These are phyloP conservation scores for Athene noctua DNA, from an alignment of 2,113 vertebrate genomes.

Conservation along the genomic window DNA sequence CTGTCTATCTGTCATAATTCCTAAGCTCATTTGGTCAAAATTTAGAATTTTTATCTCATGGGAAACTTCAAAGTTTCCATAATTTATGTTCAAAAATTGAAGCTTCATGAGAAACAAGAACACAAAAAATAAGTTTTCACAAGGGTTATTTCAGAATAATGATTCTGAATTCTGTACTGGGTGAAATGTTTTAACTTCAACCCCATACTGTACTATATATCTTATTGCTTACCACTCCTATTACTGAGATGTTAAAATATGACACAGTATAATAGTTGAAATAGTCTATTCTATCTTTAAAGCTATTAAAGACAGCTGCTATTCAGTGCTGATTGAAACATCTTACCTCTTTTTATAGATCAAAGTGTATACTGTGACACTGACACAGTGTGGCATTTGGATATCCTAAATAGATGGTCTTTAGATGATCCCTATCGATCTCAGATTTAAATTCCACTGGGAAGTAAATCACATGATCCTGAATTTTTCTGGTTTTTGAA, in stretches of 20 bases:
- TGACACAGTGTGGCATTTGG: not conserved
- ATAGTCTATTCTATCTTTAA: conserved; percentile 44
- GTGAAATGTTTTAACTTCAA: not conserved
- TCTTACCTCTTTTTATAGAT: conserved; percentile 12
- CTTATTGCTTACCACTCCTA: not conserved
- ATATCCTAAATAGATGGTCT: not conserved
- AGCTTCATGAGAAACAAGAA: not conserved
- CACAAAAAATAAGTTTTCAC: not conserved
- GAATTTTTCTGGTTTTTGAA: not conserved
- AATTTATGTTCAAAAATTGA: not conserved
- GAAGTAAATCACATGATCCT: not conserved
- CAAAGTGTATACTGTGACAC: not conserved
- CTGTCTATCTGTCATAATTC: not conserved
- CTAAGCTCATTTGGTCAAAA: not conserved
- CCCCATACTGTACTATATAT: not conserved
- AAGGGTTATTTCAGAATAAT: not conserved
- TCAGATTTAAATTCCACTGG: not conserved
- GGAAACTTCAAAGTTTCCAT: not conserved
- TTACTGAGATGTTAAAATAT: not conserved
- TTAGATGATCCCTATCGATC: not conserved
- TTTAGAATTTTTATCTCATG: not conserved
- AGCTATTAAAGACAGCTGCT: conserved; percentile 36
- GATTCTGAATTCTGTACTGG: not conserved
- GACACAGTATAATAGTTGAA: not conserved
- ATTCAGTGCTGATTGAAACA: conserved; percentile 29